Conservation (phyloP, 2,113 vertebrate genomes). For the Pelmatolapia mariae region DNA sequence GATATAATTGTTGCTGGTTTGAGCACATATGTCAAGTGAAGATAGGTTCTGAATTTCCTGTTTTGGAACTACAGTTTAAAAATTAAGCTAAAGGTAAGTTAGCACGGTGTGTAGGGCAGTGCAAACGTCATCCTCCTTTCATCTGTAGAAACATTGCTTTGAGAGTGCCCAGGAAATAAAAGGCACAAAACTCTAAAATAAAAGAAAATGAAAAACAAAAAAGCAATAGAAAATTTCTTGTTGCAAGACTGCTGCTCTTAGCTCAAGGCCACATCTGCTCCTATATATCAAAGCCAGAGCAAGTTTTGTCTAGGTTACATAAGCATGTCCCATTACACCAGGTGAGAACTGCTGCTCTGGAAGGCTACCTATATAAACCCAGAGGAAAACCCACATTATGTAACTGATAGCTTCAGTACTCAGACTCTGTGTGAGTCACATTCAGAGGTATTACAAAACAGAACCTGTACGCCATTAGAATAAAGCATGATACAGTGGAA, state of each 20-base stretch:
- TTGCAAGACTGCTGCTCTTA: not conserved
- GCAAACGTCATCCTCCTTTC: not conserved
- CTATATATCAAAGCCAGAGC: not conserved
- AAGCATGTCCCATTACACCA: not conserved
- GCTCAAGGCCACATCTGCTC: not conserved
- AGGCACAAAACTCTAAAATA: not conserved
- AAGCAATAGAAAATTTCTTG: not conserved
- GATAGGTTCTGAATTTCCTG: not conserved
- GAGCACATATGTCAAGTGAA: not conserved
- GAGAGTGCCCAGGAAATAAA: not conserved
- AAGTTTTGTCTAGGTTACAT: not conserved
- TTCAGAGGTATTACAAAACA: not conserved
- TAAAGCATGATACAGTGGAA: not conserved
- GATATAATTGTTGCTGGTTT: not conserved
- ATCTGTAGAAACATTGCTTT: not conserved
- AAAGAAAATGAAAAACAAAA: not conserved
- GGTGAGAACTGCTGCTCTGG: not conserved
- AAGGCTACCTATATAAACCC: not conserved
- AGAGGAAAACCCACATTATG: slow-evolving; percentile 8
- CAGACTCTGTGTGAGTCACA: not conserved
- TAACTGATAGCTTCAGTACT: not conserved
- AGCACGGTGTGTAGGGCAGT: not conserved
- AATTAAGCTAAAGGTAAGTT: not conserved
- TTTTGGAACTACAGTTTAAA: not conserved
- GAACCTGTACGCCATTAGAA: not conserved